Evolutionary conservation across 1,140 invertebrate genomes (phyloP).

Genomic region (Melitaea cinxia): DNA sequence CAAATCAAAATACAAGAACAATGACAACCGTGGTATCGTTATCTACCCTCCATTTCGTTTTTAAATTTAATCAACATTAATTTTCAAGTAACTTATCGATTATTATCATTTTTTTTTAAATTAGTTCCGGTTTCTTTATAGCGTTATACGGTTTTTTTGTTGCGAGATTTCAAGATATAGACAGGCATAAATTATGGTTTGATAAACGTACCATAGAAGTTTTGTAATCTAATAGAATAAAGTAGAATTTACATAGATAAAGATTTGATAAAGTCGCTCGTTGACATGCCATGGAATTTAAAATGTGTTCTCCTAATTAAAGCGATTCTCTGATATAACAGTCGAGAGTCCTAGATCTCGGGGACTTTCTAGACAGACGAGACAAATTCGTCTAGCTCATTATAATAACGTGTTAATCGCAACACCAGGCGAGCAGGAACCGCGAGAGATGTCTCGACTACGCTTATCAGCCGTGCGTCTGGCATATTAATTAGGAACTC

Average conservation of each 20-base stretch:
- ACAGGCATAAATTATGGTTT: slow-evolving; percentile 19
- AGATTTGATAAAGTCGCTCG: slow-evolving; percentile 2
- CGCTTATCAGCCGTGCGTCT: slow-evolving; percentile 70
- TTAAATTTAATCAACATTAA: too few relatives aligned
- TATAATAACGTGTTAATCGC: slow-evolving; percentile 74
- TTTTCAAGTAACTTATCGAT: too few relatives aligned
- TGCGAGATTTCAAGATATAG: slow-evolving; percentile 14
- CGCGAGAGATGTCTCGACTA: slow-evolving; percentile 59
- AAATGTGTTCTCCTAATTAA: slow-evolving; percentile 12
- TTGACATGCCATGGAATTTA: slow-evolving; percentile 4
- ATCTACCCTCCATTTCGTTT: too few relatives aligned
- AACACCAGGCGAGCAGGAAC: slow-evolving; percentile 53
- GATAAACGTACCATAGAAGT: slow-evolving; percentile 24
- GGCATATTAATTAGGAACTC: slow-evolving; percentile 77
- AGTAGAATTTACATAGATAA: slow-evolving; percentile 16
- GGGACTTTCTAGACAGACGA: slow-evolving; percentile 31
- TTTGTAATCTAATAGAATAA: slow-evolving; percentile 26
- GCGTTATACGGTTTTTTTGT: neutral
- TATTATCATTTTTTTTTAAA: neutral
- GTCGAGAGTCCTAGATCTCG: slow-evolving; percentile 21
- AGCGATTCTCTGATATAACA: neutral
- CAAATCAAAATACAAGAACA: too few relatives aligned
- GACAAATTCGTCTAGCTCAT: slow-evolving; percentile 56
- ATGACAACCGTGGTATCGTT: too few relatives aligned
- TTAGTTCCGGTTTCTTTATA: too few relatives aligned